Percentiles rank a stretch among this genome's conserved stretches.
These are phyloP conservation scores for Verasper variegatus DNA, from an alignment of 2,113 vertebrate species.

Conservation along the genomic window DNA sequence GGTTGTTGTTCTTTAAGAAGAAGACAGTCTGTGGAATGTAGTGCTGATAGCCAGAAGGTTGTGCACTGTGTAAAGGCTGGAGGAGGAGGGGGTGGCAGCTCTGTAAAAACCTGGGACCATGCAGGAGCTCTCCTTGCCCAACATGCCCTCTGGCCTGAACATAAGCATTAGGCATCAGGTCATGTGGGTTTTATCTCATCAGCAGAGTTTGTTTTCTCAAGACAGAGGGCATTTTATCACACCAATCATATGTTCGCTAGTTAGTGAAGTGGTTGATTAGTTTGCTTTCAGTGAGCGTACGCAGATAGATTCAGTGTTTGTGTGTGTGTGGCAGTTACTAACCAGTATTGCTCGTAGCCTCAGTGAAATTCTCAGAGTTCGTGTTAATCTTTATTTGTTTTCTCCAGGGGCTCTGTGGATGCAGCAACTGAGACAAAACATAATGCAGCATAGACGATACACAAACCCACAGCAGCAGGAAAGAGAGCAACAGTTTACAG, in stretches of 20 bases:
- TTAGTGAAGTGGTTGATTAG: slow-evolving; percentile 51
- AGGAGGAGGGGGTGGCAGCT: slow-evolving; percentile 34
- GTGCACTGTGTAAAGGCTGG: slow-evolving; percentile 66
- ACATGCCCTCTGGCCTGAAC: slow-evolving; percentile 67
- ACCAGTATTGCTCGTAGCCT: neutral
- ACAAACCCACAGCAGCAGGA: neutral
- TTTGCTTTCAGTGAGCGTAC: slow-evolving; percentile 25
- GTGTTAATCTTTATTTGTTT: slow-evolving; percentile 33
- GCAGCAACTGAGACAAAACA: slow-evolving; percentile 1
- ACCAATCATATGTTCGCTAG: slow-evolving; percentile 53
- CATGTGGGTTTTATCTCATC: slow-evolving; percentile 68
- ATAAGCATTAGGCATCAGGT: slow-evolving; percentile 57
- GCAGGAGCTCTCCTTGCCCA: slow-evolving; percentile 59
- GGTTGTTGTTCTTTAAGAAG: slow-evolving; percentile 72
- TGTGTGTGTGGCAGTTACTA: neutral
- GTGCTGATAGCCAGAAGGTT: slow-evolving; percentile 79
- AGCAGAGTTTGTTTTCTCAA: slow-evolving; percentile 56
- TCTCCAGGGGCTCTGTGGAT: slow-evolving; percentile 18
- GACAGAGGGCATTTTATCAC: slow-evolving; percentile 63
- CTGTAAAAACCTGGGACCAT: slow-evolving; percentile 58
- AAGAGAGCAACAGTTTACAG: no score
- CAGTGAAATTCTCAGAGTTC: slow-evolving; percentile 3
- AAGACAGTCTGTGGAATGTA: slow-evolving; percentile 77
- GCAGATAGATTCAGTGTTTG: neutral
- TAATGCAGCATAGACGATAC: neutral